A percentile compares a stretch with the other conserved stretches of the same genome.
Evolutionary conservation across 2,888 invertebrate species (phyloP).

Genomic region (Drosophila putrida): DNA sequence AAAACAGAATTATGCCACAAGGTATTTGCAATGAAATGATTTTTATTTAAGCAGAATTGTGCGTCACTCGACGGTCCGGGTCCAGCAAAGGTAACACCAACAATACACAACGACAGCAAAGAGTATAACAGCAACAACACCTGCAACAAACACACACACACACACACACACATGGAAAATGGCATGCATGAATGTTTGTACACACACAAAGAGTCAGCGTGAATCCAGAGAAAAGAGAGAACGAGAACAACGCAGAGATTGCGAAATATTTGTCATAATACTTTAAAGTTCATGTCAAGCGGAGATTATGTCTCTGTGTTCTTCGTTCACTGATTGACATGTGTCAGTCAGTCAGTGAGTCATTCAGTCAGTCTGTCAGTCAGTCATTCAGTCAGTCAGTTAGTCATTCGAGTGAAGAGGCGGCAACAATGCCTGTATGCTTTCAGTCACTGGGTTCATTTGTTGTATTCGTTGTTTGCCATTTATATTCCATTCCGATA

Average conservation of each 20-base stretch:
- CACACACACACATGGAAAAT: neutral
- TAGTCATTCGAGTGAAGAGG: constrained; percentile 15
- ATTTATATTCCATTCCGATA: constrained; percentile 43
- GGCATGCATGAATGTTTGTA: neutral
- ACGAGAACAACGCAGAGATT: constrained; percentile 56
- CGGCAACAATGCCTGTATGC: constrained; percentile 13
- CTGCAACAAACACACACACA: constrained; percentile 4
- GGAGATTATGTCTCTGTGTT: constrained; percentile 72
- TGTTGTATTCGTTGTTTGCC: constrained; percentile 41
- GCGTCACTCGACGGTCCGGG: constrained; percentile 25
- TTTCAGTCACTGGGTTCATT: constrained; percentile 42
- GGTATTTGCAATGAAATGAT: constrained; percentile 69
- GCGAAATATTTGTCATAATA: constrained; percentile 80
- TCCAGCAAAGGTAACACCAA: constrained; percentile 23
- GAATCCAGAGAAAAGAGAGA: constrained; percentile 18
- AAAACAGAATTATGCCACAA: constrained; percentile 63
- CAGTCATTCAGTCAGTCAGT: no score
- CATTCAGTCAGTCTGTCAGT: constrained; percentile 2
- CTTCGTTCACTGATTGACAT: constrained; percentile 69
- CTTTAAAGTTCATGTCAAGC: constrained; percentile 81
- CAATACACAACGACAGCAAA: constrained; percentile 11
- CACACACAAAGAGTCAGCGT: neutral
- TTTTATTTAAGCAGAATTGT: constrained; percentile 69
- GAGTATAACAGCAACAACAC: constrained; percentile 15
- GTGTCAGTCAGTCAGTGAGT: constrained; percentile 59